Evolutionary conservation across 2,888 invertebrate species (phyloP).

Genomic region (Tenthredo livida): DNA sequence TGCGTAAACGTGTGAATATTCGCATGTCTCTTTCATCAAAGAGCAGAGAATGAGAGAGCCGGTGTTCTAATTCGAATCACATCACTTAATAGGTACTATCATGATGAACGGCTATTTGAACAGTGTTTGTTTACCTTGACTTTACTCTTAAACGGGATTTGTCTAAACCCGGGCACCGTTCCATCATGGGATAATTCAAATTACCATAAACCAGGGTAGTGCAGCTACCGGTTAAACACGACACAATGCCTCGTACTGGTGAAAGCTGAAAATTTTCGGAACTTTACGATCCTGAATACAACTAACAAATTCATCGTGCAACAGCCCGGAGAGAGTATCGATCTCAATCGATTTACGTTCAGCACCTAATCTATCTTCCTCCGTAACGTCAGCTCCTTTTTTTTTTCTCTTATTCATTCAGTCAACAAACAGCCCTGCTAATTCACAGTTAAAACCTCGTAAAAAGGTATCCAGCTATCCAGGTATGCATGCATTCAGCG

Average conservation of each 20-base stretch:
- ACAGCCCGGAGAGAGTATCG: constrained; percentile 9
- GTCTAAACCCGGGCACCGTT: not conserved
- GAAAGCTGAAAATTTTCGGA: not conserved
- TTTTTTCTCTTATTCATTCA: not conserved
- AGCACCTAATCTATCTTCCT: constrained; percentile 55
- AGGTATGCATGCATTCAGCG: constrained; percentile 13
- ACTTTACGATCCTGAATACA: not conserved
- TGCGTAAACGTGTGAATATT: constrained; percentile 16
- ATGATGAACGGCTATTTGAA: not conserved
- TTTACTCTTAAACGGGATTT: not conserved
- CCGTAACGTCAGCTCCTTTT: constrained; percentile 19
- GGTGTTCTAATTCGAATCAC: constrained; percentile 7
- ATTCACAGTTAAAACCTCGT: constrained; percentile 25
- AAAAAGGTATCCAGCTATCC: constrained; percentile 18
- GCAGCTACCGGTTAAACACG: not conserved
- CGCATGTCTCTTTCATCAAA: not conserved
- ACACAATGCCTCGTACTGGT: not conserved
- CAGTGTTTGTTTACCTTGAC: not conserved
- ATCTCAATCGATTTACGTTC: constrained; percentile 57
- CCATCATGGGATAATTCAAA: not conserved
- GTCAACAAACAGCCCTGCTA: constrained; percentile 46
- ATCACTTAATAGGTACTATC: not conserved
- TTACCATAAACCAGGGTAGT: not conserved
- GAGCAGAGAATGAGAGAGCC: not conserved
- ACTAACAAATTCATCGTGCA: not conserved